phyloP scores from a whole-genome alignment of 2,113 vertebrate species.

The Carassius auratus region DNA sequence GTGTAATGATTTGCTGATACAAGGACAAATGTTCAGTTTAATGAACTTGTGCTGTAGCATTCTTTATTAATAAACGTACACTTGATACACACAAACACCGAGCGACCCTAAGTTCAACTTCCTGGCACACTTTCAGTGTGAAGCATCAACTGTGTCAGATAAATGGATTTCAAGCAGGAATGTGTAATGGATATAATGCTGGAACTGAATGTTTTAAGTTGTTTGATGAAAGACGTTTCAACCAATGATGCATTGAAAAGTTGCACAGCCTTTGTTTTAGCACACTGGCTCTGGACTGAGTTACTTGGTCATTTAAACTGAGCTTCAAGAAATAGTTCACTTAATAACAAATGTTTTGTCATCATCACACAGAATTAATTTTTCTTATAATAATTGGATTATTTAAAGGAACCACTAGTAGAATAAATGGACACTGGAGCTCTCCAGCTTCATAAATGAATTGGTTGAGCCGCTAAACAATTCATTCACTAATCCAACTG shows the following conservation, averaged over 20 bases:
- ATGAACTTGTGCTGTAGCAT: neutral
- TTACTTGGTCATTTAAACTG: neutral
- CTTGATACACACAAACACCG: constrained; percentile 35
- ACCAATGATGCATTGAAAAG: constrained; percentile 32
- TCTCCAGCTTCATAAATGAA: neutral
- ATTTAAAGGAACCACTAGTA: neutral
- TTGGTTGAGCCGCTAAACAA: neutral
- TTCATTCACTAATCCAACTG: neutral
- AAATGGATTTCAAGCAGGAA: constrained; percentile 12
- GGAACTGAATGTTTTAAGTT: neutral
- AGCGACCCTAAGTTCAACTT: constrained; percentile 5
- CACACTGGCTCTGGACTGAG: neutral
- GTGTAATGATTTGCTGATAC: neutral
- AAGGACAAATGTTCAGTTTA: neutral
- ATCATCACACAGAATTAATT: neutral
- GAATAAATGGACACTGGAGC: neutral
- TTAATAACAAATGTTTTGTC: neutral
- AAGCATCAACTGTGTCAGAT: neutral
- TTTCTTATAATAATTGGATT: neutral
- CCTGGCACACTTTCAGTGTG: constrained; percentile 3
- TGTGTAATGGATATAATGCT: constrained; percentile 6
- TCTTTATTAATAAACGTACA: constrained; percentile 44
- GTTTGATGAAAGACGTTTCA: neutral
- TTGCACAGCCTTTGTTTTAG: neutral
- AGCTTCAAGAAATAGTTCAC: constrained; percentile 2